Evolutionary conservation across 2,888 invertebrate genomes (phyloP).

Genomic region (Diarsia brunnea): DNA sequence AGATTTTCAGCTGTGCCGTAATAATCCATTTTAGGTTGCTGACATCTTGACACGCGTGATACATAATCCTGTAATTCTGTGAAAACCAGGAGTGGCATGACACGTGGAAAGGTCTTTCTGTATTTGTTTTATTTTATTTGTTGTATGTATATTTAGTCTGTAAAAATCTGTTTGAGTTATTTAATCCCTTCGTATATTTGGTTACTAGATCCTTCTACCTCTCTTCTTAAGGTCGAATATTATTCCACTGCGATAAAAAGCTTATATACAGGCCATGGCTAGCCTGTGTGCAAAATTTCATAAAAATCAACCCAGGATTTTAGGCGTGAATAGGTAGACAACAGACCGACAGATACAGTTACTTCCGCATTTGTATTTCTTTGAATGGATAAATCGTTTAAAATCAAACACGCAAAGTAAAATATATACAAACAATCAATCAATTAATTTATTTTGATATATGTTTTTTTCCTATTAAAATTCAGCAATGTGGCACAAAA

Average conservation of each 20-base stretch:
- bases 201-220: not conserved
- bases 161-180: not conserved
- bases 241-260: not conserved
- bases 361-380: not conserved
- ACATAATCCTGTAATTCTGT: slow-evolving; percentile 49
- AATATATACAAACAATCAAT: not conserved
- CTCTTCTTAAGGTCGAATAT: too few species aligned
- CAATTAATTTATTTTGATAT: not conserved
- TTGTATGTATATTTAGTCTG: not conserved
- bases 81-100: slow-evolving; percentile 14
- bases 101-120: not conserved
- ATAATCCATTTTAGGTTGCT: slow-evolving; percentile 55
- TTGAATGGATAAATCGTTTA: not conserved
- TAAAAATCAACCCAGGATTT: not conserved
- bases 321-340: not conserved
- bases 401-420: too few species aligned
- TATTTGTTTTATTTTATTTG: slow-evolving; percentile 10
- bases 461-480: not conserved
- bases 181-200: not conserved
- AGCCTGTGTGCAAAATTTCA: not conserved
- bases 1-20: slow-evolving; percentile 50
- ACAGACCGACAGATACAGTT: not conserved
- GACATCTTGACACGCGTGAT: slow-evolving; percentile 54
- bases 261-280: not conserved
- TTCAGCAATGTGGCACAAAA: not conserved